A percentile compares a stretch with the other conserved stretches of the same genome.
phyloP scores from a whole-genome alignment of 92 coral and sea anemone species.

The Metridium senile region DNA sequence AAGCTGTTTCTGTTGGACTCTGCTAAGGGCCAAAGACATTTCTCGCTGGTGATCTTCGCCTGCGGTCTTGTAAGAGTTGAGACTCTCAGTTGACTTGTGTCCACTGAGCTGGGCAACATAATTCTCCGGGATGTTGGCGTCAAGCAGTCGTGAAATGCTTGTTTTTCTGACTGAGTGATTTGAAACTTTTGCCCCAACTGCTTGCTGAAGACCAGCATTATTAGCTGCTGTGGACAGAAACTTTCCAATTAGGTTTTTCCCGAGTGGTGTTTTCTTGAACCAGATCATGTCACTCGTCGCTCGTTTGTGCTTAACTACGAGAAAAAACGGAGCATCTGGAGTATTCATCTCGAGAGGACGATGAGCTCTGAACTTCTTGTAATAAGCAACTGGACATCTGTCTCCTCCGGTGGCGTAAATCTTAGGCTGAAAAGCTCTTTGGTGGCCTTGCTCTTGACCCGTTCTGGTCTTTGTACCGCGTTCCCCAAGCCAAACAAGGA shows the following conservation, averaged over 20 bases:
- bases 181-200: constrained; percentile 15
- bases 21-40: constrained; percentile 24
- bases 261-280: constrained; percentile 57
- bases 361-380: constrained; percentile 53
- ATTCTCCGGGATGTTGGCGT: constrained; percentile 32
- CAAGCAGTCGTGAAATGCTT: constrained; percentile 38
- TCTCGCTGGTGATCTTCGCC: too few relatives aligned
- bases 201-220: constrained; percentile 32
- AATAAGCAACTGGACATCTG: constrained; percentile 44
- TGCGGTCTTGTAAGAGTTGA: constrained; percentile 28
- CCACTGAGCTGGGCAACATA: constrained; percentile 42
- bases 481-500: constrained; percentile 33
- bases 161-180: constrained; percentile 56
- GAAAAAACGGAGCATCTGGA: constrained; percentile 53
- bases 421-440: constrained; percentile 50
- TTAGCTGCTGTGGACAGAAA: constrained; percentile 40
- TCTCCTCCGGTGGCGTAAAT: constrained; percentile 48
- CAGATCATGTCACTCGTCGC: constrained; percentile 26
- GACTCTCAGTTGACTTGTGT: constrained; percentile 31
- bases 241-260: constrained; percentile 58
- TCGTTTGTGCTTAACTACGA: constrained; percentile 44
- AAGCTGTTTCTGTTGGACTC: neutral
- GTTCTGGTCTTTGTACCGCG: constrained; percentile 42
- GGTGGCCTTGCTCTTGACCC: constrained; percentile 33
- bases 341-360: constrained; percentile 55